Evolutionary conservation across 2,888 invertebrate genomes (phyloP).

Genomic region (Polyploca ridens): DNA sequence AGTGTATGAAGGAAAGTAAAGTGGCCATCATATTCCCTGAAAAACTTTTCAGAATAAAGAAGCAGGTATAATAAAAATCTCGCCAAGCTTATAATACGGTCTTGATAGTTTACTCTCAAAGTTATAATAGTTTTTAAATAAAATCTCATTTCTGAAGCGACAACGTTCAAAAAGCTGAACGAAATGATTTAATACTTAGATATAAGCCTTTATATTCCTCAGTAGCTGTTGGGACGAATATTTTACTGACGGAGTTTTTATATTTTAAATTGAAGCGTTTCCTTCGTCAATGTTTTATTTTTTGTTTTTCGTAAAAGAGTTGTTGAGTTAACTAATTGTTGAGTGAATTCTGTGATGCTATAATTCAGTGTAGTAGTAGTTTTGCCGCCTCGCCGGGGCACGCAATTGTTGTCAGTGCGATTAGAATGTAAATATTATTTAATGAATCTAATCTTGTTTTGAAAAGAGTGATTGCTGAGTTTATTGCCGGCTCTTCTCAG

Average conservation of each 20-base stretch:
- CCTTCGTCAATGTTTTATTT: neutral
- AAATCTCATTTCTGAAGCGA: constrained; percentile 32
- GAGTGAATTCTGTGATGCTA: neutral
- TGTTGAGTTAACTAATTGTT: neutral
- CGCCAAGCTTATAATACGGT: constrained; percentile 8
- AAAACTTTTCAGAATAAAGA: constrained; percentile 14
- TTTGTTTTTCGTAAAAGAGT: neutral
- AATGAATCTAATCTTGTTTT: too few species aligned
- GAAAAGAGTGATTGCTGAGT: too few species aligned
- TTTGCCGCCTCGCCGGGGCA: too few species aligned
- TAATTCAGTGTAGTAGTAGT: too few species aligned
- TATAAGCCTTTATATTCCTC: neutral
- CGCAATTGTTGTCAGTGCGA: too few species aligned
- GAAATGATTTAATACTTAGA: constrained; percentile 20
- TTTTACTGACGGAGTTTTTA: neutral
- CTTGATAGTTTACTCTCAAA: constrained; percentile 26
- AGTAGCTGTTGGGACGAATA: neutral
- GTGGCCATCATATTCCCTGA: neutral
- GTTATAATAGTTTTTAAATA: constrained; percentile 33
- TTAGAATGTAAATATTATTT: too few species aligned
- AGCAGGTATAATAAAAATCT: constrained; percentile 25
- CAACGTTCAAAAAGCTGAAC: constrained; percentile 20
- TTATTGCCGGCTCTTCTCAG: too few species aligned
- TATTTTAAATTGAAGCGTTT: neutral
- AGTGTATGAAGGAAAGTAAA: neutral